These are phyloP conservation scores for Garra rufa DNA, from an alignment of 2,113 vertebrate genomes.

Conservation along the genomic window DNA sequence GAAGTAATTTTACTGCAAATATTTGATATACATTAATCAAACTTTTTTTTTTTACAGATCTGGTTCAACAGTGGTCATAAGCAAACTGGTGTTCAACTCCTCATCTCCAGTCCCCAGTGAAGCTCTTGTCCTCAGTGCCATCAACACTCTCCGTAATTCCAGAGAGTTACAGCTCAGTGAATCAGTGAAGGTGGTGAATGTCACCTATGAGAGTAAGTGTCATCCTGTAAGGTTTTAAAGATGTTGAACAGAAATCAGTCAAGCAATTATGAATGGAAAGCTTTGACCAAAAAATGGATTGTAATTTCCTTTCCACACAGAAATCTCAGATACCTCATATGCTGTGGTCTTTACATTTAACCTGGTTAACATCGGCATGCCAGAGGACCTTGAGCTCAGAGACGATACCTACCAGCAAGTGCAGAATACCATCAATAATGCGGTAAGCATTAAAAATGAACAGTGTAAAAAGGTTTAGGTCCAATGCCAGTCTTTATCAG, in stretches of 20 bases:
- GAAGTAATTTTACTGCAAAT: no score
- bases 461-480: not conserved
- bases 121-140: no score
- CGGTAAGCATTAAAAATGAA: not conserved
- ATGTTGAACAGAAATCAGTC: no score
- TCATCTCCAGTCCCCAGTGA: no score
- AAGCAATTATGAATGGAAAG: no score
- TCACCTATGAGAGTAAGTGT: no score
- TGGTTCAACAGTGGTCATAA: not conserved
- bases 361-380: not conserved
- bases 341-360: not conserved
- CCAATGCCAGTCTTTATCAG: not conserved
- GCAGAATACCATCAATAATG: constrained; percentile 7
- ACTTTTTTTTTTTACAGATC: no score
- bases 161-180: no score
- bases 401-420: not conserved
- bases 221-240: no score
- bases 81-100: constrained; percentile 5
- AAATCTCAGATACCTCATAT: constrained; percentile 17
- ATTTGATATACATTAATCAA: not conserved
- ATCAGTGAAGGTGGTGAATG: no score
- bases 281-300: no score
- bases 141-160: no score
- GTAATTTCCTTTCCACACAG: constrained; percentile 1
- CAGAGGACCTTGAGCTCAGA: not conserved